A percentile compares a stretch with the other conserved stretches of the same genome.
These are phyloP conservation scores for Bombyx mori DNA, from an alignment of 1,140 invertebrate genomes.

Conservation along the genomic window DNA sequence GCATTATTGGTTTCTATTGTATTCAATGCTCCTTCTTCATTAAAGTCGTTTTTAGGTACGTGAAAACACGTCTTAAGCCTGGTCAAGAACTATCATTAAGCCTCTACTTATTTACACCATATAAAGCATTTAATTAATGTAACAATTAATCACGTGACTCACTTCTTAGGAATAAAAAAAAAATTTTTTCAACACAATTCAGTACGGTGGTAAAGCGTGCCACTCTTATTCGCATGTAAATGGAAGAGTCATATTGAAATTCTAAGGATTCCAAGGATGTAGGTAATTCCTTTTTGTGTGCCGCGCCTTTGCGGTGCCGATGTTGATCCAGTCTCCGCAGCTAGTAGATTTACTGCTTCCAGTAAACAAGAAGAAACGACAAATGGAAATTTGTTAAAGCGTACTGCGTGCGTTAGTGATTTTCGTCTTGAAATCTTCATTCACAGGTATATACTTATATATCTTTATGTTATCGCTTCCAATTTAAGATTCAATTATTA, in stretches of 20 bases:
- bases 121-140: background rate
- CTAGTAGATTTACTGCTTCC: slow-evolving; percentile 5
- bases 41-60: too few species aligned
- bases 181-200: background rate
- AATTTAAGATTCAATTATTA: too few species aligned
- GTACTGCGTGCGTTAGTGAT: too few species aligned
- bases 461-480: too few species aligned
- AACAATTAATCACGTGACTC: background rate
- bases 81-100: background rate
- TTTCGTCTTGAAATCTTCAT: too few species aligned
- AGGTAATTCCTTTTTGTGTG: slow-evolving; percentile 39
- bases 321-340: slow-evolving; percentile 18
- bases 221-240: slow-evolving; percentile 39
- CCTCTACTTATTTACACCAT: background rate
- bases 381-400: too few species aligned
- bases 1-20: too few species aligned
- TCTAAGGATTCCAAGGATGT: slow-evolving; percentile 37
- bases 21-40: too few species aligned
- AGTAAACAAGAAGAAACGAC: too few species aligned
- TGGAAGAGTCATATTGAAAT: slow-evolving; percentile 43
- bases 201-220: slow-evolving; percentile 16
- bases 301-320: slow-evolving; percentile 25
- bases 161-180: too few species aligned
- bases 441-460: too few species aligned
- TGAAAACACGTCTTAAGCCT: background rate